Evolutionary conservation across 2,113 vertebrate species (phyloP), one percentile per base, ranked within the genome.

Genomic region (Furnarius figulus): DNA sequence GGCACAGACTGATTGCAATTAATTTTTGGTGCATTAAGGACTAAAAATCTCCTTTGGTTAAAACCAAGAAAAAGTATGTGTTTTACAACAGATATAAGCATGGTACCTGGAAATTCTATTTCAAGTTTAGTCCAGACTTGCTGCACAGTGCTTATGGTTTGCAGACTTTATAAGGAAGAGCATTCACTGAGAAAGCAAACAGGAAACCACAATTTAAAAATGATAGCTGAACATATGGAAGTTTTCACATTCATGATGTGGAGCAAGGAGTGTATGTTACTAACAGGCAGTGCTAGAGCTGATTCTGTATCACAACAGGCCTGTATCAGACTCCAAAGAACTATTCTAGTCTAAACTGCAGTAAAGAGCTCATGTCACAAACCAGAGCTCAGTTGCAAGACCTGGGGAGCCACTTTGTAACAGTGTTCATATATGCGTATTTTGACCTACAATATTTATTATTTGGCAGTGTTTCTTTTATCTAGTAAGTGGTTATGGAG

Each of bases 181-280:
- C 53, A 31, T 46, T 89, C 28, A 70, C 71, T 85, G 50, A 44
- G 73, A 95, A 95, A 87, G 49, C 66, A 94, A 92, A 89, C 61
- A 94, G 93, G 84, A 94, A 95, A 89, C 66, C 65, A 27, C 91
- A 85, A 68, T 95, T 95, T 35, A 40, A 91, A 91, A 95, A 68
- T 24, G n/a, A 84, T 89, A 89, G 77, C 76, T 72, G 58, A 89
- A 66, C 87, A 95, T 62, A 95, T 42, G 89, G 93, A 85, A 78
- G 70, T 85, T 94, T 95, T 95, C 75, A 85, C 23, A 39, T 62
- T 50, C 42, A 16, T 42, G 74, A 79, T 87, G 37, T 6, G n/a
- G 68, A 86, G n/a, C 0, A 4, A 52, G 55, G 52, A 78, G 35
- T 14, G 31, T 25, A 46, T 79, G n/a, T 62, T 73, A 82, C n/a